Base-by-base conservation (phyloP, 2,888 invertebrate species). In the Meteorus colon region DNA sequence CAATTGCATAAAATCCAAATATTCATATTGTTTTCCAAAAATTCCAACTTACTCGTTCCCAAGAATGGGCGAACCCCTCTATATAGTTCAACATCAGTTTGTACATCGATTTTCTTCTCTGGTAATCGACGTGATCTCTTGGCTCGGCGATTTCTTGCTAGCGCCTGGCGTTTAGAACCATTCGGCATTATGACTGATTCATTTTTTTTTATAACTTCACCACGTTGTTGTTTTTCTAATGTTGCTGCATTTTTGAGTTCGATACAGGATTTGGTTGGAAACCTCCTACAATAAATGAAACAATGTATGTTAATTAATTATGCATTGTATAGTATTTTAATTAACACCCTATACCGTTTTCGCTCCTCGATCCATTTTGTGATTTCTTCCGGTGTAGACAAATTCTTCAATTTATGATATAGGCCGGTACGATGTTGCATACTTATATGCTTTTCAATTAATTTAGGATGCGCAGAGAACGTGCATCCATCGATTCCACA, bases 391-490 rank as follows among this genome's bases (percentile, higher is more conserved):
- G 95, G 94, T 5, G 95, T 94, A 78, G 94, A 93, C 6, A 95
- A 85, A 81, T 94, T 93, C 81, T 93, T 93, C 78, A 97, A 94
- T 89, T 93, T 94, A 72, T 94, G 92, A 84, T 94, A 97, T 24
- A 97, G 89, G 0, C 97, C 97, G n/a, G 94, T 93, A 6, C 92
- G 92, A 89, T 98, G 97, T 90, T 97, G 96, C 92, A 95, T 93
- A 87, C 92, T 92, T 81, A 96, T 93, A 86, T 98, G 98, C 82
- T 94, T 94, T 77, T 94, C 94, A 16, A 98, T 93, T 2, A 97
- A 92, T 87, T 94, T 94, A 4, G 94, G 93, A 87, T 96, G 95
- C 4, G 96, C 96, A 76, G 93, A 91, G 90, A 96, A 96, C 48
- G 91, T 92, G 86, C 97, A 98, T 16, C 95, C 95, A 83, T 95